Percentiles rank a stretch among this genome's conserved stretches.
These are phyloP conservation scores for Minunthozetes semirufus DNA, from an alignment of 2,888 invertebrate species.

Conservation along the genomic window DNA sequence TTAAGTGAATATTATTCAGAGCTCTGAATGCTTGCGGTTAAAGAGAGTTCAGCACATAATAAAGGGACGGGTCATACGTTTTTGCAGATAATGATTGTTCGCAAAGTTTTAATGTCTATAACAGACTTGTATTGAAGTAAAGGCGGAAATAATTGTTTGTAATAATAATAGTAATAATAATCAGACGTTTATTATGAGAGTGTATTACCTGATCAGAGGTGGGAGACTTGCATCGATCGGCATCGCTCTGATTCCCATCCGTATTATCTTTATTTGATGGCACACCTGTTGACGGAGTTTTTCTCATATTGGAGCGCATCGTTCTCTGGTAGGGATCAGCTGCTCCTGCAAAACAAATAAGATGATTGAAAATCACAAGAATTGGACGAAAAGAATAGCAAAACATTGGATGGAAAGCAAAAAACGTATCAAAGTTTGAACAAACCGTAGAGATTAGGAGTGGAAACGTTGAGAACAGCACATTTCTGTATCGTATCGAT, in stretches of 20 bases:
- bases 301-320: conserved; percentile 64
- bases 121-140: no score
- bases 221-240: conserved; percentile 53
- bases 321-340: conserved; percentile 78
- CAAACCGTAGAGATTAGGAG: conserved; percentile 79
- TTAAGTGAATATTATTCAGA: no score
- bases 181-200: background rate
- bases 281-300: conserved; percentile 44
- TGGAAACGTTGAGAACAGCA: conserved; percentile 77
- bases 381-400: conserved; percentile 6
- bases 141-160: background rate
- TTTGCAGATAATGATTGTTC: no score
- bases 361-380: background rate
- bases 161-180: background rate
- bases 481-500: conserved; percentile 89
- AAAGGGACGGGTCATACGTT: no score
- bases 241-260: conserved; percentile 42
- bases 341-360: conserved; percentile 48
- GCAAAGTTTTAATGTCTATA: no score
- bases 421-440: background rate
- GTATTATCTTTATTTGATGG: conserved; percentile 38
- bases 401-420: background rate
- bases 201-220: conserved; percentile 73
- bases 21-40: no score
- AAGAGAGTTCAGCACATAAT: no score